These are phyloP conservation scores for Limenitis camilla DNA, from an alignment of 2,888 invertebrate species.

Conservation along the genomic window DNA sequence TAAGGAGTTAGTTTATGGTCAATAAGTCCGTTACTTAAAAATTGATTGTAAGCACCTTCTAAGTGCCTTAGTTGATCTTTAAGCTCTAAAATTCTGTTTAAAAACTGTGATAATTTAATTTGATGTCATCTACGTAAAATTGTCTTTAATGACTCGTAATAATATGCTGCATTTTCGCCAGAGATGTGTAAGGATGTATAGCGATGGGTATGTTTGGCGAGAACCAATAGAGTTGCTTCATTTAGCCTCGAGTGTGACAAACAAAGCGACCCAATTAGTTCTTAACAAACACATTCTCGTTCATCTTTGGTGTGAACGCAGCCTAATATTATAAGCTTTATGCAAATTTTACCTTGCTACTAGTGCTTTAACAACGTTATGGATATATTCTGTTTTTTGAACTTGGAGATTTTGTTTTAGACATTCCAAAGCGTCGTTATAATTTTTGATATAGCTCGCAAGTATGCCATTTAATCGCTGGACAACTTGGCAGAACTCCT, in stretches of 20 bases:
- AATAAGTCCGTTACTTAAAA: conserved; percentile 38
- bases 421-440: conserved; percentile 45
- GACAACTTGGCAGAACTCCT: conserved; percentile 39
- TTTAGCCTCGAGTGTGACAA: no score
- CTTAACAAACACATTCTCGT: no score
- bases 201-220: no score
- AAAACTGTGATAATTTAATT: not conserved
- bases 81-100: conserved; percentile 48
- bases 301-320: no score
- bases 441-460: conserved; percentile 41
- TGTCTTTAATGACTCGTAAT: no score
- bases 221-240: no score
- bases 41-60: conserved; percentile 39
- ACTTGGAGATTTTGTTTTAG: conserved; percentile 48
- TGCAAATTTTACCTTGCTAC: conserved; percentile 43
- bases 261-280: no score
- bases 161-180: no score
- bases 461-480: conserved; percentile 39
- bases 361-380: conserved; percentile 35
- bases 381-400: conserved; percentile 45
- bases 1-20: conserved; percentile 36
- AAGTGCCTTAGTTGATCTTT: conserved; percentile 43
- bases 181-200: no score
- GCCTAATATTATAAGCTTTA: no score
- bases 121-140: not conserved